Evolutionary conservation across 2,113 vertebrate genomes (phyloP), one percentile per base, ranked within the genome.

Genomic region (Grantiella picta): DNA sequence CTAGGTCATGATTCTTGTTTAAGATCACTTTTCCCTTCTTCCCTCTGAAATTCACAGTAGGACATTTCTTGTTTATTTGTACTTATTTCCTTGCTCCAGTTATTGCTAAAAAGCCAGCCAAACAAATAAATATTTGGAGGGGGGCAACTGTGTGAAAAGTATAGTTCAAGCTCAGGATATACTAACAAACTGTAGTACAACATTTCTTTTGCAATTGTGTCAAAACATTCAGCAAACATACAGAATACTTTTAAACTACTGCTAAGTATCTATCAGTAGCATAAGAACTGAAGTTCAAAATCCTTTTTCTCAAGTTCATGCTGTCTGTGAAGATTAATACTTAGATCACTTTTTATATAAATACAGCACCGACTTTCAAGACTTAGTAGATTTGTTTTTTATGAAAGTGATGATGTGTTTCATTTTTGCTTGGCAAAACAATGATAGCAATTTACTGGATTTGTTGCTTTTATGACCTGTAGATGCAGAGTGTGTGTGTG

Each of bases 381-480:
- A 81, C 56, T 66, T 49, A 35, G 71, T 25, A 15, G 82, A 24
- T 69, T 60, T 82, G 18, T 42, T 85, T 85, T 77, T 92, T 69
- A 79, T 81, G 66, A 64, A 93, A 79, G 40, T 65, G 87, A 71
- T 70, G 76, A 59, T 71, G 47, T 69, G 83, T 90, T 94, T 94
- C 44, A 69, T 63, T 90, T 92, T 83, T 77, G 33, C 56, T 44
- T 83, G 80, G 84, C 81, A 88, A 81, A 94, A 45, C 2, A 2
- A 23, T 70, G 42, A 54, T 29, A 25, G 60, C 68, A 63, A 33
- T 93, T 90, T 90, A 57, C 76, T 78, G 86, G 54, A 92, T 95
- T 92, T 94, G 89, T 80, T 83, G 76, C 44, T 95, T 96, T 90
- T 94, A 81, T 66, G 94, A 97, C 71, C 82, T 73, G 63, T 88